Percentiles rank a stretch among this genome's conserved stretches.
phyloP scores from a whole-genome alignment of 2,113 vertebrate species.

The Chloebia gouldiae region DNA sequence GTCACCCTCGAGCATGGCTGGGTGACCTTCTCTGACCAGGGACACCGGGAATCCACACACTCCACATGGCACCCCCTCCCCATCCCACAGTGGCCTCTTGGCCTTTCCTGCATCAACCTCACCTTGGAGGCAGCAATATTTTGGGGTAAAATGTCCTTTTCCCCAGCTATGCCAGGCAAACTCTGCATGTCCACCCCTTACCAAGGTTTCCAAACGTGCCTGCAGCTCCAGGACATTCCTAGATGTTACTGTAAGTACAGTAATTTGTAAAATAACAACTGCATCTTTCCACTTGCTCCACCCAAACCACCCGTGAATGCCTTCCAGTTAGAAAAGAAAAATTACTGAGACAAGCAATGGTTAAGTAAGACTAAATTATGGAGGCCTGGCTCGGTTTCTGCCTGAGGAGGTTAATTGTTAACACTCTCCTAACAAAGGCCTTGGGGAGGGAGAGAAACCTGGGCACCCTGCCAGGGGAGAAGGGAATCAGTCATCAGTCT shows the following conservation, averaged over 20 bases:
- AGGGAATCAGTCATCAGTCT: not conserved
- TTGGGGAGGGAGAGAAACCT: conserved; percentile 9
- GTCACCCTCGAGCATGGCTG: not conserved
- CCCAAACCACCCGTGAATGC: not conserved
- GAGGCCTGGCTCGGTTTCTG: conserved; percentile 23
- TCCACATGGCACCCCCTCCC: not conserved
- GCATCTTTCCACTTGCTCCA: not conserved
- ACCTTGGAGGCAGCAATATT: not conserved
- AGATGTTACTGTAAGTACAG: not conserved
- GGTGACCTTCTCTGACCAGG: not conserved
- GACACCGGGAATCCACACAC: not conserved
- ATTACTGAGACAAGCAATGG: conserved; percentile 25
- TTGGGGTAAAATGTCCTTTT: not conserved
- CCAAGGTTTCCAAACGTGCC: not conserved
- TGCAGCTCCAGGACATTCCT: not conserved
- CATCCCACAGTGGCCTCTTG: accelerated
- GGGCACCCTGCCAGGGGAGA: not conserved
- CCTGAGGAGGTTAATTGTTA: conserved; percentile 58
- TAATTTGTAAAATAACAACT: not conserved
- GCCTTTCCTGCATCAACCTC: not conserved
- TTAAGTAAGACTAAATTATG: not conserved
- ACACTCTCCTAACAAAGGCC: conserved; percentile 29
- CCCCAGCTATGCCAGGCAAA: not conserved
- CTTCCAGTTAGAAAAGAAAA: not conserved
- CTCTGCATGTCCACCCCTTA: not conserved